Conservation (phyloP, 2,888 invertebrate genomes). For the Cheilosia soror region DNA sequence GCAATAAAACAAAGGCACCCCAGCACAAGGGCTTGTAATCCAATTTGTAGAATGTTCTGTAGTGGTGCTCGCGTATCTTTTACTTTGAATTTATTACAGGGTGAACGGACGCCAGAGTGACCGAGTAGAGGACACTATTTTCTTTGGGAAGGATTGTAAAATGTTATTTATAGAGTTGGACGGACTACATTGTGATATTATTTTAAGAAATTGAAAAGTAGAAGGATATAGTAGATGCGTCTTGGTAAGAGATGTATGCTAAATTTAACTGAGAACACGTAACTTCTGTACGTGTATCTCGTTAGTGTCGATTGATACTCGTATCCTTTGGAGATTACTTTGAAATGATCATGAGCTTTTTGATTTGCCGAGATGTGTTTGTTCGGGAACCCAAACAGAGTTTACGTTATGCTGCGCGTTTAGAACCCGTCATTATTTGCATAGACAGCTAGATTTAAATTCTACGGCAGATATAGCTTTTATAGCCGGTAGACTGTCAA, state of each 20-base stretch:
- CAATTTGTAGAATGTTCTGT: conserved; percentile 60
- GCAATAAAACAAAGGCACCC: background rate
- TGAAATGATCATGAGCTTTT: too few relatives aligned
- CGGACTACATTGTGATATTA: background rate
- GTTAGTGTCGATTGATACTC: too few relatives aligned
- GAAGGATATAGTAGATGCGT: background rate
- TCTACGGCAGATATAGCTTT: too few relatives aligned
- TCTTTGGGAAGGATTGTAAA: conserved; percentile 19
- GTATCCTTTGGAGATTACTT: too few relatives aligned
- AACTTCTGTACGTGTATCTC: too few relatives aligned
- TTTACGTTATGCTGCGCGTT: too few relatives aligned
- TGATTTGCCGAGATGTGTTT: too few relatives aligned
- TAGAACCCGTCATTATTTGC: too few relatives aligned
- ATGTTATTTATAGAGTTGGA: conserved; percentile 11
- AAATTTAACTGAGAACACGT: background rate
- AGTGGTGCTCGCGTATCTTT: conserved; percentile 42
- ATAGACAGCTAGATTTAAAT: too few relatives aligned
- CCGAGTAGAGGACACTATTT: conserved; percentile 9
- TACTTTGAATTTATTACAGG: conserved; percentile 31
- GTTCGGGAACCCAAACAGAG: too few relatives aligned
- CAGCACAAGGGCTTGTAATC: conserved; percentile 46
- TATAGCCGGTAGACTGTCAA: too few relatives aligned
- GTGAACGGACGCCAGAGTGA: conserved; percentile 31
- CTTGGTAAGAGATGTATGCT: background rate
- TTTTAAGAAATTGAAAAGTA: conserved; percentile 20